Evolutionary conservation across 2,888 invertebrate species (phyloP).

Genomic region (Sylvicola fuscatus): DNA sequence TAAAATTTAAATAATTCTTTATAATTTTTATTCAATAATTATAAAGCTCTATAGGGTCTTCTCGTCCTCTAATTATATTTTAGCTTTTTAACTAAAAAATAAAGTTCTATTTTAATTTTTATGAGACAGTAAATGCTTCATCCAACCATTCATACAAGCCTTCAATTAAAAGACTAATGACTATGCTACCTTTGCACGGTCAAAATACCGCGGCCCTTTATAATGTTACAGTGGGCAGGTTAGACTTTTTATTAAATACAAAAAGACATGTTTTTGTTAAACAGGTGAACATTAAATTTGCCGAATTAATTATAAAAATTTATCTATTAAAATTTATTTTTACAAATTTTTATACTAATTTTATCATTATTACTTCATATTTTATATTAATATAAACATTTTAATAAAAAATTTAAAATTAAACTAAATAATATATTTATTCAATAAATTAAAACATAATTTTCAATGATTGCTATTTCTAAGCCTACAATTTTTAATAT

Average conservation of each 20-base stretch:
- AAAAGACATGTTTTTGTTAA: slow-evolving; percentile 61
- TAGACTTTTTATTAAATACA: slow-evolving; percentile 38
- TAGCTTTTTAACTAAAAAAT: slow-evolving; percentile 42
- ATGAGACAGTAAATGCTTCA: slow-evolving; percentile 40
- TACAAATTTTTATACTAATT: slow-evolving; percentile 31
- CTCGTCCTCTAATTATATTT: slow-evolving; percentile 46
- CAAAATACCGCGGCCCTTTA: slow-evolving; percentile 31
- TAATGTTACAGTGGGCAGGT: slow-evolving; percentile 48
- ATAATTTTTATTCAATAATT: slow-evolving; percentile 9
- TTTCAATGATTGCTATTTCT: slow-evolving; percentile 33
- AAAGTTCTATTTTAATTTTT: slow-evolving; percentile 28
- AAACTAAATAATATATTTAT: slow-evolving; percentile 24
- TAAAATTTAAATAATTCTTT: too few species aligned
- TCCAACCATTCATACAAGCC: slow-evolving; percentile 58
- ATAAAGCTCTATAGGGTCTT: slow-evolving; percentile 61
- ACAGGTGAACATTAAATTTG: slow-evolving; percentile 45
- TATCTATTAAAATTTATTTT: slow-evolving; percentile 16
- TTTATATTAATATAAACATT: slow-evolving; percentile 22
- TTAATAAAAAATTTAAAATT: slow-evolving; percentile 24
- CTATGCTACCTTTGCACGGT: slow-evolving; percentile 60
- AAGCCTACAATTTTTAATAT: slow-evolving; percentile 31
- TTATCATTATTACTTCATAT: slow-evolving; percentile 33
- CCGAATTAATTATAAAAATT: slow-evolving; percentile 37
- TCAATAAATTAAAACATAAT: slow-evolving; percentile 28
- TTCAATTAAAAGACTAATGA: slow-evolving; percentile 59